A percentile compares a stretch with the other conserved stretches of the same genome.
Conservation (phyloP, 2,797 vertebrate species). For the Antrozous pallidus region DNA sequence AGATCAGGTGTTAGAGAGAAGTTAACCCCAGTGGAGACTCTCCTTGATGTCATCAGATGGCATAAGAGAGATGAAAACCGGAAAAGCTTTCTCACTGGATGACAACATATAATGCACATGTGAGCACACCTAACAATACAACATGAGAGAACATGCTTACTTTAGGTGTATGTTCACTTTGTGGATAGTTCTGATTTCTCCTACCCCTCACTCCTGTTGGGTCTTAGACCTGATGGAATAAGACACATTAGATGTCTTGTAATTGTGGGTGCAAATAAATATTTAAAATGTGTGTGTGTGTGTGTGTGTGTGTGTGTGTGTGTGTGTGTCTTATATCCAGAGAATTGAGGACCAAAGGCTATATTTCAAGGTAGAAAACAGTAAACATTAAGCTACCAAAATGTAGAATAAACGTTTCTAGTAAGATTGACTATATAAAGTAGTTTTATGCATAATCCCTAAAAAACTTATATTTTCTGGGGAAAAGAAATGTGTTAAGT, state of each 20-base stretch:
- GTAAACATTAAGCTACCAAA: not conserved
- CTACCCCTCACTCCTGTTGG: not conserved
- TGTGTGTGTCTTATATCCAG: not conserved
- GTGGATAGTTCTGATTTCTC: not conserved
- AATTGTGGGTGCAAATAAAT: not conserved
- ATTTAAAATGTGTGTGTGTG: not conserved
- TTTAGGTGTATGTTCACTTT: not conserved
- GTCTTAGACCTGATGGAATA: not conserved
- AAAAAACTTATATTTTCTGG: not conserved
- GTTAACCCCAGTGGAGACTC: not conserved
- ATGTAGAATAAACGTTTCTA: not conserved
- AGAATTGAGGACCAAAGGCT: not conserved
- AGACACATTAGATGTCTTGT: not conserved
- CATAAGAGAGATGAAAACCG: not conserved
- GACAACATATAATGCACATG: fast-evolving
- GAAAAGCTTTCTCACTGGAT: not conserved
- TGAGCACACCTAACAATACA: fast-evolving
- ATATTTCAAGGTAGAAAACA: not conserved
- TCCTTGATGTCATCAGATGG: not conserved
- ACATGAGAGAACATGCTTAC: fast-evolving
- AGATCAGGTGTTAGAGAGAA: not conserved
- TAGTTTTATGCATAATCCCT: not conserved
- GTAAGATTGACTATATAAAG: not conserved
- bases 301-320: not conserved
- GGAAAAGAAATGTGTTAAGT: not conserved